Evolutionary conservation across 2,797 vertebrate genomes (phyloP).

Genomic region (Propithecus perrieri): DNA sequence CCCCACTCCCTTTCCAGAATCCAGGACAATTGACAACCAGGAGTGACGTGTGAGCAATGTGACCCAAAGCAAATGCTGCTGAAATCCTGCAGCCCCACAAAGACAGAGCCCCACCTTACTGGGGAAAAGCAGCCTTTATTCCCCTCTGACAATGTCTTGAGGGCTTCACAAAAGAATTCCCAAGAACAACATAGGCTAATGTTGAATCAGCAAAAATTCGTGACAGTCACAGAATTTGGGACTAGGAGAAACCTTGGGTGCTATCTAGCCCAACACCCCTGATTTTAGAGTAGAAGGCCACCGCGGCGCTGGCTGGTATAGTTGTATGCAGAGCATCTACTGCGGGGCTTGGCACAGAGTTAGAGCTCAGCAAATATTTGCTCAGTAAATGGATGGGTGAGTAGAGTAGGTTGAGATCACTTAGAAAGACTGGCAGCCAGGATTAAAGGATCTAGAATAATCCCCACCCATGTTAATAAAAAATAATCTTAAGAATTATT

Average conservation of each 20-base stretch:
- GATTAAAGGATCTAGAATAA: background rate
- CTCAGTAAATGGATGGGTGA: background rate
- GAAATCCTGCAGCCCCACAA: background rate
- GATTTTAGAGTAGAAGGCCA: background rate
- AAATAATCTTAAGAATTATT: background rate
- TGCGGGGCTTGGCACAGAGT: background rate
- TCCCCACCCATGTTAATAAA: background rate
- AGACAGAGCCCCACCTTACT: background rate
- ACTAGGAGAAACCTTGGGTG: background rate
- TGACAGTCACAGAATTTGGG: background rate
- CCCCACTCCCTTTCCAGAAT: background rate
- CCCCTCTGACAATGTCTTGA: background rate
- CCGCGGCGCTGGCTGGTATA: background rate
- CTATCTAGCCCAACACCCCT: too few species aligned
- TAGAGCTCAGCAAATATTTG: background rate
- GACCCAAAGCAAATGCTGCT: background rate
- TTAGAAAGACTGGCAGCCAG: background rate
- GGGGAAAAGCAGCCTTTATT: fast-evolving
- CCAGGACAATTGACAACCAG: background rate
- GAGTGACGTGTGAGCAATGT: background rate
- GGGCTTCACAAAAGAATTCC: background rate
- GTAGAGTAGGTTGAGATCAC: background rate
- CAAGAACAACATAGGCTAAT: background rate
- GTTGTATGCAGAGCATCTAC: too few species aligned
- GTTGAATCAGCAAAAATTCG: background rate